These are phyloP conservation scores for Sipha flava DNA, from an alignment of 1,140 invertebrate genomes.

Conservation along the genomic window DNA sequence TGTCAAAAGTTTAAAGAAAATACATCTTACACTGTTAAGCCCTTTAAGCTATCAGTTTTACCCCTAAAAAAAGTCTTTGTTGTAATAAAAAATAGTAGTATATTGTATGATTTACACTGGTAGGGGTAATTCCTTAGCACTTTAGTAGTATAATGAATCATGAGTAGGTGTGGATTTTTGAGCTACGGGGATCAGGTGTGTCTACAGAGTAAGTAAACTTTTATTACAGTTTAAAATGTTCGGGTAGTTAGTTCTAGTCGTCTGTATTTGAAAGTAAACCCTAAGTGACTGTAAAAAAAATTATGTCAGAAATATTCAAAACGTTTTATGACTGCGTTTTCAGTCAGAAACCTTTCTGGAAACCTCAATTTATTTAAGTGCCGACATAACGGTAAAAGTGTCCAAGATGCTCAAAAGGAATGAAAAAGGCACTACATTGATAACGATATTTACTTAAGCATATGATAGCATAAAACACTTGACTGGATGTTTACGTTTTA, in stretches of 20 bases:
- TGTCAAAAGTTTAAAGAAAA: slow-evolving; percentile 28
- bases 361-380: slow-evolving; percentile 29
- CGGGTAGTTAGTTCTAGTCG: neutral
- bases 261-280: neutral
- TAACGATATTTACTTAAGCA: neutral
- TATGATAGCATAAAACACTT: neutral
- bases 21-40: neutral
- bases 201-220: neutral
- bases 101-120: slow-evolving; percentile 15
- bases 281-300: slow-evolving; percentile 22
- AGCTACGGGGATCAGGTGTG: neutral
- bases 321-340: slow-evolving; percentile 17
- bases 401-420: neutral
- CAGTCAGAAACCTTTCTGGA: neutral
- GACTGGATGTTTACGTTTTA: neutral
- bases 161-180: neutral
- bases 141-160: slow-evolving; percentile 29
- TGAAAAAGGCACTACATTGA: neutral
- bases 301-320: neutral
- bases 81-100: neutral
- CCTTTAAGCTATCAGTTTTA: slow-evolving; percentile 8
- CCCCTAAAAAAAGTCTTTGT: slow-evolving; percentile 8
- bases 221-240: slow-evolving; percentile 9
- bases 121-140: slow-evolving; percentile 8
- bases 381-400: neutral